Evolutionary conservation across 2,888 invertebrate genomes (phyloP).

Genomic region (Loripinus fragilis): DNA sequence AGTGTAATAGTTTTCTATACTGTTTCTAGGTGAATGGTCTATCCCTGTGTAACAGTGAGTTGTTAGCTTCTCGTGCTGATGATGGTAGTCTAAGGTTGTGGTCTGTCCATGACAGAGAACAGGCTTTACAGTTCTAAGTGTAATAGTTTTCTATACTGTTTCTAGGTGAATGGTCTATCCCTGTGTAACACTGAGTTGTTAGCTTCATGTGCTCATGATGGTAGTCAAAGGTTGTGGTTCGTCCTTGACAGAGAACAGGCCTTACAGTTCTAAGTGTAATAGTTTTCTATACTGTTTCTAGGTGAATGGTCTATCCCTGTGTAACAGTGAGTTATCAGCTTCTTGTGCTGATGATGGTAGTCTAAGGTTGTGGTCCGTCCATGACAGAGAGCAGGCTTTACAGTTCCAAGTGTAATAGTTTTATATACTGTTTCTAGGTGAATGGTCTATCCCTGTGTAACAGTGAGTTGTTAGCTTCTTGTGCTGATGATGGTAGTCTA

Average conservation of each 20-base stretch:
- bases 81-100: slow-evolving; percentile 82
- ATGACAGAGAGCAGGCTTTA: slow-evolving; percentile 79
- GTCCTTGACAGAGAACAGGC: slow-evolving; percentile 79
- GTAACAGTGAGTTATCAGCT: slow-evolving; percentile 72
- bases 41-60: slow-evolving; percentile 69
- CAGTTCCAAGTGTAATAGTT: slow-evolving; percentile 82
- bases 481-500: slow-evolving; percentile 81
- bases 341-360: slow-evolving; percentile 82
- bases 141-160: slow-evolving; percentile 37
- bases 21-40: slow-evolving; percentile 76
- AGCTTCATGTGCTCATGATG: slow-evolving; percentile 80
- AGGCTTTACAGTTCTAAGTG: slow-evolving; percentile 82
- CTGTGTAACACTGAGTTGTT: slow-evolving; percentile 72
- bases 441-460: slow-evolving; percentile 75
- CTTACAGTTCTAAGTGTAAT: slow-evolving; percentile 81
- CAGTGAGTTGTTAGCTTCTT: slow-evolving; percentile 74
- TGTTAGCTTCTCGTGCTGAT: slow-evolving; percentile 78
- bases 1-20: slow-evolving; percentile 68
- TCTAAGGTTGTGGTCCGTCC: slow-evolving; percentile 79
- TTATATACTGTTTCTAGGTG: slow-evolving; percentile 65
- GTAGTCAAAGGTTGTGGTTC: slow-evolving; percentile 81
- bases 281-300: slow-evolving; percentile 39
- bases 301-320: slow-evolving; percentile 77
- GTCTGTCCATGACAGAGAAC: slow-evolving; percentile 79
- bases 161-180: slow-evolving; percentile 77